Percentiles rank a stretch among this genome's conserved stretches.
Conservation (phyloP, 2,113 vertebrate genomes). For the Oceanites oceanicus region DNA sequence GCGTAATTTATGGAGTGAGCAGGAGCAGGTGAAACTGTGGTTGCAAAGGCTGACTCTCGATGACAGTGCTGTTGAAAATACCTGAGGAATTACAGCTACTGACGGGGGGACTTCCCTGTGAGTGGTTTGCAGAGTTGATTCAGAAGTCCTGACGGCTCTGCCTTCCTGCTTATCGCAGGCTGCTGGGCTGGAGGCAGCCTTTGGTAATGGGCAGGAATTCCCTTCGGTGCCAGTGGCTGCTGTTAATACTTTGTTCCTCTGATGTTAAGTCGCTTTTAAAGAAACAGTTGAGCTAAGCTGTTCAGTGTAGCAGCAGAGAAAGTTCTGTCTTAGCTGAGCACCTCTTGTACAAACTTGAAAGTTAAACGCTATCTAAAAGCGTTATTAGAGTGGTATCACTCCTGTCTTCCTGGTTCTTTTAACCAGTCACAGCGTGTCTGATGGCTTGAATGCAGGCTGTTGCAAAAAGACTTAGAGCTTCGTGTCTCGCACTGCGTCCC, state of each 20-base stretch:
- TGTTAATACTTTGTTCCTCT: background rate
- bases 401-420: background rate
- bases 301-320: background rate
- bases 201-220: background rate
- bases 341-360: background rate
- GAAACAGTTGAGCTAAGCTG: background rate
- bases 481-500: fast-evolving
- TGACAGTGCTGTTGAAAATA: background rate
- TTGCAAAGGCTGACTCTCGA: background rate
- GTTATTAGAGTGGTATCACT: background rate
- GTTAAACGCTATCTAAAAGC: background rate
- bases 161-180: background rate
- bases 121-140: background rate
- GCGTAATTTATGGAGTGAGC: fast-evolving
- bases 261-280: background rate
- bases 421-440: background rate
- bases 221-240: background rate
- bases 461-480: background rate
- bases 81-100: background rate
- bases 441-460: background rate
- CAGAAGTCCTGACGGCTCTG: background rate
- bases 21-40: background rate
- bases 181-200: background rate
- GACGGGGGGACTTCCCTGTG: background rate
- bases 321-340: background rate